These are phyloP conservation scores for Triops cancriformis DNA, from an alignment of 1,140 invertebrate species.

Conservation along the genomic window DNA sequence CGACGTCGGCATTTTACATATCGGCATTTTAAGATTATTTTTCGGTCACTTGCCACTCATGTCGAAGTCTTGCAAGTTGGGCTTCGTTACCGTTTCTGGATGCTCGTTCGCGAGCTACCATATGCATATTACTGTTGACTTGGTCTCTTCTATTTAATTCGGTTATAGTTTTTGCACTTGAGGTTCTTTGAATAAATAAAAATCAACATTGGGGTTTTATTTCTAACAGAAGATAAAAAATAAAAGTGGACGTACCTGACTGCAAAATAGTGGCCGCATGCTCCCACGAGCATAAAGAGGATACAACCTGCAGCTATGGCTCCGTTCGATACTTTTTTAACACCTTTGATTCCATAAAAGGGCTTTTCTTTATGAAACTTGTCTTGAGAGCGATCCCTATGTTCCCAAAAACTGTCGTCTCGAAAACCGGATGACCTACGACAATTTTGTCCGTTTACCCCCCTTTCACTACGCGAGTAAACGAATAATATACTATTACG, in stretches of 20 bases:
- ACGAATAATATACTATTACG: neutral
- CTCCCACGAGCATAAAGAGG: slow-evolving; percentile 43
- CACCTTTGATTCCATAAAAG: slow-evolving; percentile 51
- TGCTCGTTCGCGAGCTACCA: slow-evolving; percentile 21
- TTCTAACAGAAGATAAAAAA: neutral
- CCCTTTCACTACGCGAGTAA: neutral
- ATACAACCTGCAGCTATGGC: slow-evolving; percentile 46
- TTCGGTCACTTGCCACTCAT: slow-evolving; percentile 17
- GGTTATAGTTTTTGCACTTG: slow-evolving; percentile 5
- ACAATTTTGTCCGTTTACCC: too few relatives aligned
- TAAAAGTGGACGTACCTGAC: slow-evolving; percentile 43
- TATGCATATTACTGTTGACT: slow-evolving; percentile 21
- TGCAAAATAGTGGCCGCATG: slow-evolving; percentile 46
- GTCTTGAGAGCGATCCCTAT: slow-evolving; percentile 26
- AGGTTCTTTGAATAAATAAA: neutral
- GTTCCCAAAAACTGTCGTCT: slow-evolving; percentile 32
- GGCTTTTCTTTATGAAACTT: slow-evolving; percentile 24
- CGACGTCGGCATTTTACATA: neutral
- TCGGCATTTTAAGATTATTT: neutral
- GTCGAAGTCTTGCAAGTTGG: slow-evolving; percentile 26
- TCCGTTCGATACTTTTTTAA: slow-evolving; percentile 48
- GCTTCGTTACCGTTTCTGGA: slow-evolving; percentile 29
- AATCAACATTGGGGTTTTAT: neutral
- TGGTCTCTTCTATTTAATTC: slow-evolving; percentile 26
- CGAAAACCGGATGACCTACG: slow-evolving; percentile 28